phyloP scores from a whole-genome alignment of 2,113 vertebrate species.

The Parus major region DNA sequence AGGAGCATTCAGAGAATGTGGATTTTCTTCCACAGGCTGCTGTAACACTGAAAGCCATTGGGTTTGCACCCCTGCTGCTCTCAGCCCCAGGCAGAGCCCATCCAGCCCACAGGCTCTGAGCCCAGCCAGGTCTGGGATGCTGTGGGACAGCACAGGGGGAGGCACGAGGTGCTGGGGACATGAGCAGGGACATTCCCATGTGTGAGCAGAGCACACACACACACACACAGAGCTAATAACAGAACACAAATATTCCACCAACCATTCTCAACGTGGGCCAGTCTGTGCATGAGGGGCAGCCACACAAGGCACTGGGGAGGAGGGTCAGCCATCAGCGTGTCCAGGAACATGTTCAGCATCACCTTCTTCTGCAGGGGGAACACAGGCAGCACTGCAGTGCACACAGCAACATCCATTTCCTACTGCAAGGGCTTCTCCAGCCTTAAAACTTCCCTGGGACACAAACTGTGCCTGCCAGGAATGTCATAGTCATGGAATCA shows the following conservation, averaged over 20 bases:
- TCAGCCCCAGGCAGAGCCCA: not conserved
- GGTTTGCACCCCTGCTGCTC: not conserved
- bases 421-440: not conserved
- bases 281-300: conserved; percentile 97
- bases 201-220: not conserved
- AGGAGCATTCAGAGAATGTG: too few relatives aligned
- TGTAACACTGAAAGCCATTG: fast-evolving
- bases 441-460: not conserved
- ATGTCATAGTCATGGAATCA: fast-evolving
- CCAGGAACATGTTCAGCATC: conserved; percentile 92
- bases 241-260: not conserved
- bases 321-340: conserved; percentile 94
- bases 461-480: not conserved
- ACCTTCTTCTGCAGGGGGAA: conserved; percentile 89
- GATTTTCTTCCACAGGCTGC: not conserved
- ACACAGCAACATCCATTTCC: fast-evolving
- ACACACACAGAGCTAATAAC: too few relatives aligned
- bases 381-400: not conserved
- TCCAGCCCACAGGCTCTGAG: not conserved
- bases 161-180: fast-evolving
- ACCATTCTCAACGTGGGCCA: conserved; percentile 98
- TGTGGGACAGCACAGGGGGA: not conserved
- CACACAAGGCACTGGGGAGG: conserved; percentile 99
- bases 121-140: not conserved
- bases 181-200: fast-evolving